phyloP scores from a whole-genome alignment of 2,888 invertebrate genomes.

The Onchidella celtica region DNA sequence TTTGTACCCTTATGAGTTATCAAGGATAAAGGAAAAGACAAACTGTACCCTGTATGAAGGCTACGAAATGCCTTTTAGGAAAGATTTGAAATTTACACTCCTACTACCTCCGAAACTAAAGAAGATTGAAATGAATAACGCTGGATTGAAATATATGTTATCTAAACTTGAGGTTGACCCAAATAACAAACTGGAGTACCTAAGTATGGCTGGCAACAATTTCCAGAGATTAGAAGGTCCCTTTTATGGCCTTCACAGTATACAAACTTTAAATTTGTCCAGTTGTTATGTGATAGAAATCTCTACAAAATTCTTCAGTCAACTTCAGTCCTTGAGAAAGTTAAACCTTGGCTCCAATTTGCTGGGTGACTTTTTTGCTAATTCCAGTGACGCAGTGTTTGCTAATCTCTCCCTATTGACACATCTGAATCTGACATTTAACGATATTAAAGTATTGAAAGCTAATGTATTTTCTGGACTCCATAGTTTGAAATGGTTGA shows the following conservation, averaged over 20 bases:
- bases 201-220: neutral
- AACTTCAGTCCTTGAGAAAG: neutral
- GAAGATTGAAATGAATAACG: neutral
- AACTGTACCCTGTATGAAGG: neutral
- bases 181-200: neutral
- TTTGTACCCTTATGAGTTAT: neutral
- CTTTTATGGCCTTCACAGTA: neutral
- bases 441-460: neutral
- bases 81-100: no score
- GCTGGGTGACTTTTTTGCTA: neutral
- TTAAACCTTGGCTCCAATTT: neutral
- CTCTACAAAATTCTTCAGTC: neutral
- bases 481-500: neutral
- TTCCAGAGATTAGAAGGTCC: conserved; percentile 2
- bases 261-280: neutral
- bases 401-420: neutral
- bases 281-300: neutral
- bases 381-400: neutral
- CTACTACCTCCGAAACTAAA: neutral
- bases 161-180: neutral
- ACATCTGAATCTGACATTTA: neutral
- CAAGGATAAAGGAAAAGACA: neutral
- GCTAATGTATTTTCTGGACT: neutral
- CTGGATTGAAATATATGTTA: neutral
- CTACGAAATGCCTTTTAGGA: no score